phyloP scores from a whole-genome alignment of 2,888 invertebrate species.

The Lutraria lutraria region DNA sequence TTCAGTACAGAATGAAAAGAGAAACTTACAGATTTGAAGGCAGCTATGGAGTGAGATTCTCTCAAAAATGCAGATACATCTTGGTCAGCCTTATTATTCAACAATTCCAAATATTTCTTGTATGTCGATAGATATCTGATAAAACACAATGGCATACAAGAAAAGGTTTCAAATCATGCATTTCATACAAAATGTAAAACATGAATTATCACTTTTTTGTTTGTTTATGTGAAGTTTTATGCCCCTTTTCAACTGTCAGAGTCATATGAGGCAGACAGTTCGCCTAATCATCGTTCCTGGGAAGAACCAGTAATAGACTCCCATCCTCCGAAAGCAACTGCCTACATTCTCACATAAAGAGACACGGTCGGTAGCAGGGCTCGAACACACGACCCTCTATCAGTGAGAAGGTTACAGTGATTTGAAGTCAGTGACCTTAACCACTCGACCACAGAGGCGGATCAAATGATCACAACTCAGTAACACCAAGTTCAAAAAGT shows the following conservation, averaged over 20 bases:
- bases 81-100: conserved; percentile 86
- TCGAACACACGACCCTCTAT: too few species aligned
- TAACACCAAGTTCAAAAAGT: neutral
- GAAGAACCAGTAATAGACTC: too few species aligned
- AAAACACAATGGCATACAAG: neutral
- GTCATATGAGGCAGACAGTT: too few species aligned
- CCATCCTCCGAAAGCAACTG: too few species aligned
- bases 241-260: too few species aligned
- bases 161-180: neutral
- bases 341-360: too few species aligned
- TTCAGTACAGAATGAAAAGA: neutral
- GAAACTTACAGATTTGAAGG: conserved; percentile 83
- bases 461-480: neutral
- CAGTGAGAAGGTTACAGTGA: too few species aligned
- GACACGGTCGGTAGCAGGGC: too few species aligned
- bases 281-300: too few species aligned
- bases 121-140: conserved; percentile 84
- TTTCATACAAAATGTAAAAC: neutral
- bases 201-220: neutral
- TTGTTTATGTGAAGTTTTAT: too few species aligned
- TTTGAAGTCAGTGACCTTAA: too few species aligned
- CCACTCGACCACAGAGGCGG: too few species aligned
- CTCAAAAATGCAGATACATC: conserved; percentile 85
- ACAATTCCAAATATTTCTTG: conserved; percentile 85
- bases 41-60: conserved; percentile 85